Evolutionary conservation across 2,113 vertebrate species (phyloP).

Genomic region (Gadus macrocephalus): DNA sequence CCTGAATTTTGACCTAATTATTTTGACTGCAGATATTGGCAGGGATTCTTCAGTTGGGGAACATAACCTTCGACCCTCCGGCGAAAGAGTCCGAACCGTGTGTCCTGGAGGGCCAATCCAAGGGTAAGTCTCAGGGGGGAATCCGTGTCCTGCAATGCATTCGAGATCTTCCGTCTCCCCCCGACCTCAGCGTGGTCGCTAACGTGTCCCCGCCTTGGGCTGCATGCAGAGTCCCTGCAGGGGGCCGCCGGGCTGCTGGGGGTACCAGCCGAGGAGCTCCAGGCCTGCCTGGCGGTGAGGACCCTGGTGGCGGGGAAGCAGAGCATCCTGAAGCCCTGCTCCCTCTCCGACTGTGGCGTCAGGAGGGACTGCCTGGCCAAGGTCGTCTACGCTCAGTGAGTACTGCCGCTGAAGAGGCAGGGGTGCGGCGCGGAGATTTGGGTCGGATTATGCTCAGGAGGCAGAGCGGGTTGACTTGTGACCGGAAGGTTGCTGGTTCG

Average conservation of each 20-base stretch:
- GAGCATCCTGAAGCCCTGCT: conserved; percentile 84
- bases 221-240: conserved; percentile 74
- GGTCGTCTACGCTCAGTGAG: conserved; percentile 83
- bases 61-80: conserved; percentile 74
- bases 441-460: too few species aligned
- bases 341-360: conserved; percentile 78
- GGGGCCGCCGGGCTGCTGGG: conserved; percentile 75
- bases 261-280: conserved; percentile 70
- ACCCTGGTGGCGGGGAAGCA: conserved; percentile 86
- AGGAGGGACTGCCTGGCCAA: conserved; percentile 95
- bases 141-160: too few species aligned
- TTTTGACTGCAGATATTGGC: conserved; percentile 73
- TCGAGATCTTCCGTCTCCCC: too few species aligned
- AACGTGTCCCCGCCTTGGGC: too few species aligned
- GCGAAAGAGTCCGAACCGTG: conserved; percentile 82
- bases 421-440: too few species aligned
- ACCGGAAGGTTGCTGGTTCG: too few species aligned
- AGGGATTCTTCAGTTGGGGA: conserved; percentile 89
- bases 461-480: too few species aligned
- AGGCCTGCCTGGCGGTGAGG: conserved; percentile 74
- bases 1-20: too few species aligned
- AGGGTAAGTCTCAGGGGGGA: conserved; percentile 65
- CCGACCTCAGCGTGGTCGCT: too few species aligned
- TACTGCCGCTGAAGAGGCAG: too few species aligned
- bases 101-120: conserved; percentile 66